Base-by-base conservation (phyloP, 1,140 invertebrate genomes). In the Prorops nasuta region DNA sequence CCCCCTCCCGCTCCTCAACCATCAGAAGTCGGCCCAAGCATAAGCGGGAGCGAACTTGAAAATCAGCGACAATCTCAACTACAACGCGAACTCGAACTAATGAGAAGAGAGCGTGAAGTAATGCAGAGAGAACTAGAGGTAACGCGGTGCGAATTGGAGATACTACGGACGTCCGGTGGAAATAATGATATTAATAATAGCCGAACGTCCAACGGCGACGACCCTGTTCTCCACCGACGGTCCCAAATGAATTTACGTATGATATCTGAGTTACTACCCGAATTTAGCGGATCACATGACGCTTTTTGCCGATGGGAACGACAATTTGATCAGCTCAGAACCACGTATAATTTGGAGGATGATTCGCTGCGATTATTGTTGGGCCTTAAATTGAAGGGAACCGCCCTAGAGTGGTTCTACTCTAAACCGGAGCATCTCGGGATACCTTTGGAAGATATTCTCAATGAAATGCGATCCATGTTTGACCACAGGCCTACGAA, bases 211-310 rank as follows among this genome's bases (percentile, higher is more conserved):
- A n/a, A 28, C 6, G 24, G 12, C 6, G 6, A 6, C 24, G 12
- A 7, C 12, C 6, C 12, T 28, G 24, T 12, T 28, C 6, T 28
- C 24, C 24, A 6, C 6, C 6, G n/a, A n/a, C n/a, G 12, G 6
- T 6, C 24, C 6, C 24, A 28, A 28, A 12, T 12, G 24, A 28
- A 28, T 12, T 6, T 28, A 6, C 6, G 12, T 6, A 12, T 7
- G 24, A 28, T 28, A 6, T 6, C 6, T 7, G 24, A 28, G 24
- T 12, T 28, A 12, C 37, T 43, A 24, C 15, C 40, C 35, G 31
- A 22, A 36, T 50, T 43, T 39, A 40, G 38, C 35, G 48, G 48
- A 22, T 24, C 42, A 28, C 21, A 39, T 3, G 32, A 50, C 14
- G 2, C 42, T 8, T 50, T 31, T 38, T 16, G 22, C 2, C 28